Percentiles rank a stretch among this genome's conserved stretches.
Conservation (phyloP, 2,113 vertebrate genomes). For the Oplegnathus fasciatus region DNA sequence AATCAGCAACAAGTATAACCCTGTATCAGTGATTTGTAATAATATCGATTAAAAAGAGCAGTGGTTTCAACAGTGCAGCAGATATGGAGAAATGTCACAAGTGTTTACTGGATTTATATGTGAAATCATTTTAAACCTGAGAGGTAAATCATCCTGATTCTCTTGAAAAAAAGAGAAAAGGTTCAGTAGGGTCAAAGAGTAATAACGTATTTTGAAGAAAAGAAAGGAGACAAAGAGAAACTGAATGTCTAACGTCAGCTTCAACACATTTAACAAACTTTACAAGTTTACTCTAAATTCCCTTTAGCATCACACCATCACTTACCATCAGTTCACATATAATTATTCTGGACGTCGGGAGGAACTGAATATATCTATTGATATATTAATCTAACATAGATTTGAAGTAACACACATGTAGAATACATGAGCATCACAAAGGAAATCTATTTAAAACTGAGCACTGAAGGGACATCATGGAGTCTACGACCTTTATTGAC, state of each 20-base stretch:
- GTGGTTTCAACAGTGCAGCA: not conserved
- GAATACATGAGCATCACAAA: no score
- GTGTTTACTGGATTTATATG: not conserved
- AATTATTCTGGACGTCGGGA: no score
- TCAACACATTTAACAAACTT: not conserved
- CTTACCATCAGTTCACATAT: no score
- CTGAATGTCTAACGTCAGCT: not conserved
- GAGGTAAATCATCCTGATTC: not conserved
- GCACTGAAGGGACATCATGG: not conserved
- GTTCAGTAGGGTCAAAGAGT: not conserved
- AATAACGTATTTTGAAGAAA: not conserved
- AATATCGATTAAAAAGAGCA: not conserved
- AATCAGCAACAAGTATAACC: not conserved
- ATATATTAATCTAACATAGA: no score
- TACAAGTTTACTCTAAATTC: no score
- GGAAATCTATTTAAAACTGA: no score
- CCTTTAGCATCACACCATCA: no score
- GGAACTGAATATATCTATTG: no score
- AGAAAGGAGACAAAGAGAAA: rapidly evolving
- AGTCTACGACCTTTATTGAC: not conserved
- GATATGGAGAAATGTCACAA: not conserved
- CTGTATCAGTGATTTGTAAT: no score
- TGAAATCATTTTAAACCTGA: not conserved
- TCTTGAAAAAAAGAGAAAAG: not conserved
- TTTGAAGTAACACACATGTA: no score